These are phyloP conservation scores for Physeter macrocephalus DNA, from an alignment of 2,113 vertebrate genomes.

Conservation along the genomic window DNA sequence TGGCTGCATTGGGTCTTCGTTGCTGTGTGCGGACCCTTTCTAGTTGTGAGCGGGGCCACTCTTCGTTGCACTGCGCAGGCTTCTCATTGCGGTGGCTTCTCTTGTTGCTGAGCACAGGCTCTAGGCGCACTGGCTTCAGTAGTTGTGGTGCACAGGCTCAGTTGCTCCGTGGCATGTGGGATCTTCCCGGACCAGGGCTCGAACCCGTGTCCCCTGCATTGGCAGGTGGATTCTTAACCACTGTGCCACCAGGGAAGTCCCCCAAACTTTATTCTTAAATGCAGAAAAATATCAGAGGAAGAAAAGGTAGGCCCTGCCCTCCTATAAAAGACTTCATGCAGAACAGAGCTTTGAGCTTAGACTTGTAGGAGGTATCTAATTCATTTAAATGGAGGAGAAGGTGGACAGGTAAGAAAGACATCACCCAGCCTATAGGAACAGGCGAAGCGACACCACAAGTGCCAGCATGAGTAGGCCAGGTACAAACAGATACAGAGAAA, in stretches of 20 bases:
- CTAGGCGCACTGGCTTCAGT: not conserved
- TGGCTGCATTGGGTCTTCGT: fast-evolving
- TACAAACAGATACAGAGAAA: not conserved
- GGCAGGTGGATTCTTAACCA: too few species aligned
- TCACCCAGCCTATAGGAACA: not conserved
- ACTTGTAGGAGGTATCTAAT: not conserved
- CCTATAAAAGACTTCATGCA: not conserved
- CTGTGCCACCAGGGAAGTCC: not conserved
- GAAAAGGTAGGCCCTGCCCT: not conserved
- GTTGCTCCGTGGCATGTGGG: not conserved
- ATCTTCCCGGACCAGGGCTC: too few species aligned
- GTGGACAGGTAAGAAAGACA: not conserved
- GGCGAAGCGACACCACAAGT: not conserved
- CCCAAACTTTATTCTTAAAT: not conserved
- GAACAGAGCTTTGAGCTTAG: not conserved
- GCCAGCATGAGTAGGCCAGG: not conserved
- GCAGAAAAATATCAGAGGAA: not conserved
- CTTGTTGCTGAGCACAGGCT: not conserved
- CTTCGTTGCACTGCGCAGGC: fast-evolving
- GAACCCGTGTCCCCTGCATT: too few species aligned
- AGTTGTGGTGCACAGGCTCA: not conserved
- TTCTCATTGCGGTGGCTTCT: not conserved
- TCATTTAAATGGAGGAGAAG: not conserved
- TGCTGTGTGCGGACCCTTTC: not conserved
- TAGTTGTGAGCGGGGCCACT: too few species aligned